These are phyloP conservation scores for Alectoris magna DNA, from an alignment of 2,797 vertebrate genomes.

Conservation along the genomic window DNA sequence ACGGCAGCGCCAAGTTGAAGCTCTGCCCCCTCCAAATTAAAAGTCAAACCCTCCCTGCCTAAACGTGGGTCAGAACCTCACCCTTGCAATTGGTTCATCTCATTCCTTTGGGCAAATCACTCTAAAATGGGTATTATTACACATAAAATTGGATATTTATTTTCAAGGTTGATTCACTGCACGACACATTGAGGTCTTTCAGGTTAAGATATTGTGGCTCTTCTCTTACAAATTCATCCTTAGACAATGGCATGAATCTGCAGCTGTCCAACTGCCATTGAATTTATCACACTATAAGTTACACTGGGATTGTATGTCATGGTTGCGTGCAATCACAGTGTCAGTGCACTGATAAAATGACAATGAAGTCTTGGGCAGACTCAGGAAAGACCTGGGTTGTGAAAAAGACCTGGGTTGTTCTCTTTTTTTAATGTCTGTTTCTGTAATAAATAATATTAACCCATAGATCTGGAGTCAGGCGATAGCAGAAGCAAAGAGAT, in stretches of 20 bases:
- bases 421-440: background rate
- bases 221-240: background rate
- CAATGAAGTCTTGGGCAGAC: background rate
- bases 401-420: background rate
- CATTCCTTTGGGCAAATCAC: background rate
- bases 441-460: background rate
- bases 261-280: background rate
- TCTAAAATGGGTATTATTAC: background rate
- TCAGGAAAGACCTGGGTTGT: background rate
- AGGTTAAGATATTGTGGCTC: background rate
- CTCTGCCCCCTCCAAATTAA: background rate
- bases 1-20: background rate
- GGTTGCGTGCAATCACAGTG: background rate
- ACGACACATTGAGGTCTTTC: background rate
- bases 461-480: background rate
- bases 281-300: fast-evolving
- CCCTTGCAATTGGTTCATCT: fast-evolving
- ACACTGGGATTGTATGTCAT: background rate
- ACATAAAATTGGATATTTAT: background rate
- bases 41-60: background rate
- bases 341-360: background rate
- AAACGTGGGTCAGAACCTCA: background rate
- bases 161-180: background rate
- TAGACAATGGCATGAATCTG: fast-evolving
- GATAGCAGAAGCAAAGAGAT: background rate